Conservation (phyloP, 1,140 invertebrate species). For the Lepidostoma basale region DNA sequence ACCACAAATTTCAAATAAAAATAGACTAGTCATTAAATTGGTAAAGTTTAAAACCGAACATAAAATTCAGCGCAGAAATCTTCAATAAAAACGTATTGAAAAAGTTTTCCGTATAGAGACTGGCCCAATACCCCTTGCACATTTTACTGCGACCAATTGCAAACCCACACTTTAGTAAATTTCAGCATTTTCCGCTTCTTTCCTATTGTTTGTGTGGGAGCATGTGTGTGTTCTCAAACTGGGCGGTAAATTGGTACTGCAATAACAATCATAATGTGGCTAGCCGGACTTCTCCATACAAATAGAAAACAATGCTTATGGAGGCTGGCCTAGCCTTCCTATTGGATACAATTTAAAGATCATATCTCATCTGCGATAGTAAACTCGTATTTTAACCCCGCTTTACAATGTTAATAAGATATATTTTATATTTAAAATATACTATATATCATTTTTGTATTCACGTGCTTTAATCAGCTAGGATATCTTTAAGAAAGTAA, state of each 20-base stretch:
- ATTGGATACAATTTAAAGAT: constrained; percentile 35
- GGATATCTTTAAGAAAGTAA: too few relatives aligned
- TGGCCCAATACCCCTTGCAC: constrained; percentile 18
- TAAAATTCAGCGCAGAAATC: constrained; percentile 1
- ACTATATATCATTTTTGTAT: too few relatives aligned
- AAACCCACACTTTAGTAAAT: constrained; percentile 14
- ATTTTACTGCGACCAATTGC: constrained; percentile 41
- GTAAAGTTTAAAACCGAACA: not conserved
- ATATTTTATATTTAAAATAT: too few relatives aligned
- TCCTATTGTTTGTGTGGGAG: not conserved
- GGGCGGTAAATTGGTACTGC: constrained; percentile 42
- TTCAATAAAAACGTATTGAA: constrained; percentile 22
- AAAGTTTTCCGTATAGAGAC: constrained; percentile 21
- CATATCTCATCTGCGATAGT: too few relatives aligned
- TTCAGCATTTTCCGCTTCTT: constrained; percentile 23
- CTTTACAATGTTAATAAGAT: too few relatives aligned
- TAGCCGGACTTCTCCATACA: constrained; percentile 29
- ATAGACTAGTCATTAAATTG: constrained; percentile 9
- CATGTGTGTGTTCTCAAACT: constrained; percentile 16
- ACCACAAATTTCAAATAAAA: too few relatives aligned
- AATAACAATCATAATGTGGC: constrained; percentile 46
- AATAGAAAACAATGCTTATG: constrained; percentile 39
- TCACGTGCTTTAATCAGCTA: too few relatives aligned
- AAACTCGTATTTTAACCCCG: too few relatives aligned
- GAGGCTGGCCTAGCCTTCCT: not conserved